phyloP scores from a whole-genome alignment of 2,113 vertebrate species.

The Lampris megalopsis region DNA sequence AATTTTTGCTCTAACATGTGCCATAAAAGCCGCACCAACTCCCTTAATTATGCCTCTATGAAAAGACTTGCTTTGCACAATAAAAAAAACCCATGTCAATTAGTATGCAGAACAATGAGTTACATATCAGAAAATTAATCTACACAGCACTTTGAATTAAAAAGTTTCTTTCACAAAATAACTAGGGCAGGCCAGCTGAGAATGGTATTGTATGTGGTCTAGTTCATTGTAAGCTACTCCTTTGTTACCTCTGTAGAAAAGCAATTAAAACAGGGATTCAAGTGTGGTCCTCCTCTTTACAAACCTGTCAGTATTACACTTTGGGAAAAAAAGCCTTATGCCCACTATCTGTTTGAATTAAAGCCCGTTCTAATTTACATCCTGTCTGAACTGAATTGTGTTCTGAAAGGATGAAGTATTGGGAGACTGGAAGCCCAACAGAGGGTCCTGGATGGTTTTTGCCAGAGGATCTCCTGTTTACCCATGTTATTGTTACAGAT shows the following conservation, averaged over 20 bases:
- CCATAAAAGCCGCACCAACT: constrained; percentile 72
- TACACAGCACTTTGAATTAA: constrained; percentile 84
- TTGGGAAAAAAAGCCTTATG: constrained; percentile 33
- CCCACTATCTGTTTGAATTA: constrained; percentile 49
- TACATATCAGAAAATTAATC: constrained; percentile 87
- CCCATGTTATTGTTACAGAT: constrained; percentile 61
- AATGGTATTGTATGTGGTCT: constrained; percentile 75
- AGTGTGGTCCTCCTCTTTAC: constrained; percentile 69
- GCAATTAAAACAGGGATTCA: constrained; percentile 80
- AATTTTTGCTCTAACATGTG: constrained; percentile 73
- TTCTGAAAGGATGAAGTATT: constrained; percentile 50
- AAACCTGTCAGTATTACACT: constrained; percentile 64
- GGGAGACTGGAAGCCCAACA: constrained; percentile 36
- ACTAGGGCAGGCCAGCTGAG: constrained; percentile 84
- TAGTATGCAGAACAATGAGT: constrained; percentile 84
- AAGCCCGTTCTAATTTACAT: constrained; percentile 51
- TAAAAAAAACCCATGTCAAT: constrained; percentile 76
- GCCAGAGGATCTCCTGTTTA: constrained; percentile 70
- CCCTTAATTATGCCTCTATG: constrained; percentile 76
- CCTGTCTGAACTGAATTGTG: constrained; percentile 48
- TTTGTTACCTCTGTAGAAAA: constrained; percentile 79
- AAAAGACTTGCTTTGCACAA: constrained; percentile 77
- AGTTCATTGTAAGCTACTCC: constrained; percentile 72
- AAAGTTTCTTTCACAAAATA: constrained; percentile 77
- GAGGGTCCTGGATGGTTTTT: constrained; percentile 37